phyloP scores from a whole-genome alignment of 2,888 invertebrate species.

The Seira sanloemensis region DNA sequence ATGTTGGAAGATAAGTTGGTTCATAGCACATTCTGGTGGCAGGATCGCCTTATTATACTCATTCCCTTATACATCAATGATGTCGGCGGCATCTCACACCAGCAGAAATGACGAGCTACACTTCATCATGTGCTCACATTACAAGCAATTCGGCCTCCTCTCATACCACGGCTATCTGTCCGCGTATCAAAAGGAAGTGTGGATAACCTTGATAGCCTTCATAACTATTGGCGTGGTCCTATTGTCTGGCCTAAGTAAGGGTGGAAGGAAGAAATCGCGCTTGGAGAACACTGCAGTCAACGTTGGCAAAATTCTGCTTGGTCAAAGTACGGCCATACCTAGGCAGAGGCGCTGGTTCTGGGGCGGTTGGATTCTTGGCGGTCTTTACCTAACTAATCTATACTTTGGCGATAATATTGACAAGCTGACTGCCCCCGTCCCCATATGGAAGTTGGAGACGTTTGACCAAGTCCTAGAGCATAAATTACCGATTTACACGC shows the following conservation, averaged over 20 bases:
- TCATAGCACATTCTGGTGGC: too few species aligned
- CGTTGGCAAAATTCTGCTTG: too few species aligned
- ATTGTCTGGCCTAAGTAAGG: neutral
- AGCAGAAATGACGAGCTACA: neutral
- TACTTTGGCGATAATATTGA: neutral
- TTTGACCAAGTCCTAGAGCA: neutral
- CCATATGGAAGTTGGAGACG: neutral
- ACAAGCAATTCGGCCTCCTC: neutral
- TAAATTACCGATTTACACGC: neutral
- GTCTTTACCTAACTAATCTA: neutral
- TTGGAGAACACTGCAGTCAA: neutral
- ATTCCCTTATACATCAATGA: too few species aligned
- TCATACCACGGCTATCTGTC: neutral
- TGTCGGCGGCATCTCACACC: too few species aligned
- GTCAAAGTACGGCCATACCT: neutral
- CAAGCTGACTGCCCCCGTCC: neutral
- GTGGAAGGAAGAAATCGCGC: neutral
- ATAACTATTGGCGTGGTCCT: neutral
- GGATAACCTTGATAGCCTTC: neutral
- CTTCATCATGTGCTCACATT: neutral
- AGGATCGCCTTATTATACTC: too few species aligned
- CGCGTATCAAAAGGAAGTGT: neutral
- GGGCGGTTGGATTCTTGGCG: neutral
- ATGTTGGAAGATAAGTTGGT: too few species aligned
- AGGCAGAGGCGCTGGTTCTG: neutral